phyloP scores from a whole-genome alignment of 2,888 invertebrate species.

The Arctia plantaginis region DNA sequence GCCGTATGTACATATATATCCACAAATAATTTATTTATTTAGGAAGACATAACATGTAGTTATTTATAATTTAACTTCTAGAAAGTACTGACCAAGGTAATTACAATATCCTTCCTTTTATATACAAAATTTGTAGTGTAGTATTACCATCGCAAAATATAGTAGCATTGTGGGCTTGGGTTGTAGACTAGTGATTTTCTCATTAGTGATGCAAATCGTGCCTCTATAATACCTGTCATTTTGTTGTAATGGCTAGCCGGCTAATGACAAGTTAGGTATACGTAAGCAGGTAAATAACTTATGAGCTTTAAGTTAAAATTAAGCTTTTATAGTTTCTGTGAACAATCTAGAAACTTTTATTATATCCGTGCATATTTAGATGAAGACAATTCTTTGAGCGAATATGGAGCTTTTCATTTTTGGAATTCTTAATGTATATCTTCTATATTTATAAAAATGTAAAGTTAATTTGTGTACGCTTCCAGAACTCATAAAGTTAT shows the following conservation, averaged over 20 bases:
- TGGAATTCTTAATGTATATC: no score
- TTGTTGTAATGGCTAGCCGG: background rate
- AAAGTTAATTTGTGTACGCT: no score
- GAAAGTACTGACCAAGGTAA: no score
- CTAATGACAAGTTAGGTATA: background rate
- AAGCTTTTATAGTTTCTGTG: background rate
- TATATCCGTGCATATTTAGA: no score
- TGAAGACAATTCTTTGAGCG: no score
- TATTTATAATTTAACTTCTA: background rate
- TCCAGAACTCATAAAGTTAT: no score
- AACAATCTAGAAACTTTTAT: background rate
- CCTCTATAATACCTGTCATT: constrained; percentile 41
- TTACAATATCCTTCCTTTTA: background rate
- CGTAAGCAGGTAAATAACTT: background rate
- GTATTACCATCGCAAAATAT: background rate
- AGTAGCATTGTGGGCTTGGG: background rate
- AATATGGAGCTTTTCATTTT: no score
- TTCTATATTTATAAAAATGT: no score
- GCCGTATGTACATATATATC: no score
- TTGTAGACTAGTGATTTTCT: constrained; percentile 44
- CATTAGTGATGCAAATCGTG: constrained; percentile 55
- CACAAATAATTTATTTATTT: background rate
- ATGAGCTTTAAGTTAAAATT: background rate
- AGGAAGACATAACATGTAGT: background rate
- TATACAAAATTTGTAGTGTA: background rate